Evolutionary conservation across 2,888 invertebrate genomes (phyloP), one percentile per base, ranked within the genome.

Genomic region (Reticulitermes lucifugus): DNA sequence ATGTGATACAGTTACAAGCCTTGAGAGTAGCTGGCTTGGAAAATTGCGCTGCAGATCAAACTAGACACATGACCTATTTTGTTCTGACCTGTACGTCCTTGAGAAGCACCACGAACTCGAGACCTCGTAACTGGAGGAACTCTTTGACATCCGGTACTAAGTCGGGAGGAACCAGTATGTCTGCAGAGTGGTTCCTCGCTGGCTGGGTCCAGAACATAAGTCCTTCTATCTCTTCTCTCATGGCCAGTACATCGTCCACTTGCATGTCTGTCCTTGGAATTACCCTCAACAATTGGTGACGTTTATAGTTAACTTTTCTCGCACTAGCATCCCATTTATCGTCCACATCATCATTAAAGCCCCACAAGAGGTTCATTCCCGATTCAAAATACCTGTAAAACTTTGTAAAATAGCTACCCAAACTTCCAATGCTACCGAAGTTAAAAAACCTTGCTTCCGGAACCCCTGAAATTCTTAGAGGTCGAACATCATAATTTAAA

Each of bases 111-210:
- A 94, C 93, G 87, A 93, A 95, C 81, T 94, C 92, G 59, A 96
- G 94, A 73, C 92, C 92, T 86, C 93, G 92, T 22, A 94, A 93
- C 85, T 92, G 92, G 7, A 96, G 91, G 88, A 93, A 93, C 73
- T 93, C 92, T 88, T 93, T 93, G 6, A 94, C 91, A 84, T 94
- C 93, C 5, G 89, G 89, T 4, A 94, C 90, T 84, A 95, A 91
- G 86, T 93, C 93, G 1, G 96, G 95, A 0, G 96, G 94, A 21
- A 96, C 94, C 81, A 96, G 92, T 7, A 97, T 91, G 89, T 97
- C 96, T 0, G 94, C 94, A 9, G 94, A 92, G 88, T 89, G 90
- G 86, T 91, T 92, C 73, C 91, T 90, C 79, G 91, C 90, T 0
- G 94, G 93, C 6, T 92, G 92, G 35, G 92, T 93, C 90, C 94